These are phyloP conservation scores for Calliscelio sp. DNA, from an alignment of 2,888 invertebrate species.

Conservation along the genomic window DNA sequence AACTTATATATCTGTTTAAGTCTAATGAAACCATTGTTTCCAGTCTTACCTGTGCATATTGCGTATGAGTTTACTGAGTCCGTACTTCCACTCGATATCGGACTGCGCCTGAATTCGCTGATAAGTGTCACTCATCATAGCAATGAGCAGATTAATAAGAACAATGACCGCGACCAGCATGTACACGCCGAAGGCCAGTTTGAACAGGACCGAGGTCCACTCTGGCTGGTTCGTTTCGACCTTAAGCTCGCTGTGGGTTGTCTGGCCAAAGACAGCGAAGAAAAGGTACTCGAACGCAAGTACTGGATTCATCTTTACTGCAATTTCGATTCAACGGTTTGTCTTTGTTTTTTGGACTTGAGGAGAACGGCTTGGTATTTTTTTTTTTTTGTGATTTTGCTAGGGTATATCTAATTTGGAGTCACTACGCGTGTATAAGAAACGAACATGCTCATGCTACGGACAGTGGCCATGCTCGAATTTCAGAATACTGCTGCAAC, in stretches of 20 bases:
- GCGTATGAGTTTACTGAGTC: slow-evolving; percentile 91
- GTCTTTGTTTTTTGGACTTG: slow-evolving; percentile 39
- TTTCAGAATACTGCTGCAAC: slow-evolving; percentile 64
- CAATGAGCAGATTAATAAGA: slow-evolving; percentile 99
- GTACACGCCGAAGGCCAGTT: slow-evolving; percentile 96
- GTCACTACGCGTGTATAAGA: slow-evolving; percentile 76
- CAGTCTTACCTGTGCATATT: slow-evolving; percentile 90
- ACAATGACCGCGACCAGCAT: slow-evolving; percentile 99
- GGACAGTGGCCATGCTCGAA: slow-evolving; percentile 82
- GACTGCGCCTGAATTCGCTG: slow-evolving; percentile 98
- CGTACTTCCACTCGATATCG: slow-evolving; percentile 93
- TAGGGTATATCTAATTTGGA: slow-evolving; percentile 71
- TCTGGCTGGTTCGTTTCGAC: slow-evolving; percentile 91
- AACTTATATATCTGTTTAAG: no score
- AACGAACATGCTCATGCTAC: slow-evolving; percentile 85
- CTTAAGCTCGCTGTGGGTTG: slow-evolving; percentile 94
- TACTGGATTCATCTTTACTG: slow-evolving; percentile 94
- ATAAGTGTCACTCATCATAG: slow-evolving; percentile 99
- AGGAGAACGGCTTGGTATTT: slow-evolving; percentile 46
- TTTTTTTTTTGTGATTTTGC: slow-evolving; percentile 66
- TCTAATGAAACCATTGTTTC: no score
- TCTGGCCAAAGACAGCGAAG: slow-evolving; percentile 99
- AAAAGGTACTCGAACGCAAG: slow-evolving; percentile 99
- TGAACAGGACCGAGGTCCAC: slow-evolving; percentile 95
- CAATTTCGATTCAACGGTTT: slow-evolving; percentile 82